Evolutionary conservation across 2,797 vertebrate species (phyloP), one percentile per base, ranked within the genome.

Genomic region (Eurystomus glaucurus): DNA sequence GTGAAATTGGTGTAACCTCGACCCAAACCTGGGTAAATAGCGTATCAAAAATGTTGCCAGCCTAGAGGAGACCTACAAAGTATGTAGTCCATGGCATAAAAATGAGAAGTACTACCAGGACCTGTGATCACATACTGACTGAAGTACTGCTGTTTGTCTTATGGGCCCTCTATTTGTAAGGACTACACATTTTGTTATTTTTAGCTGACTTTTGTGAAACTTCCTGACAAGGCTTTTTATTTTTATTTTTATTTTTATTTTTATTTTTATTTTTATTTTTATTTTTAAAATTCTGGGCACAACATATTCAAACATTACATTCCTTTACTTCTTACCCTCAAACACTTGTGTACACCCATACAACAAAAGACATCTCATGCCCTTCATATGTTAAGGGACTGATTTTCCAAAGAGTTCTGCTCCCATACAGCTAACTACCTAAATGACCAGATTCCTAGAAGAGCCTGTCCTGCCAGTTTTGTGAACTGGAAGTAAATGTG

Each of bases 51-150:
- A 91, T 11, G 6, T 77, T 85, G 90, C 60, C 88, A 72, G 8
- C 72, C 54, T 70, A 61, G 52, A 82, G 62, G 87, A 76, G 81
- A 71, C 46, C 90, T 93, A 95, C 66, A 66, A 79, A 93, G 57
- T 70, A 50, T 57, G n/a, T 17, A 81, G 65, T 80, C 60, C 61
- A 33, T 61, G 72, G 65, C 46, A 93, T 78, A 70, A 91, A 85
- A 79, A 1, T 19, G 71, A 88, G 65, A 20, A 46, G 41, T 61
- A 17, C 29, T 74, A 28, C 52, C n/a, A 70, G 60, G 70, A 64
- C 25, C n/a, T 88, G 61, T 86, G 61, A 55, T 93, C 58, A 45
- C 29, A 75, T 3, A 21, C 45, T 70, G 65, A 64, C 31, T 3
- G 33, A 93, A 85, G n/a, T 20, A 41, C 29, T 79, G 45, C 26